Evolutionary conservation across 2,888 invertebrate genomes (phyloP).

Genomic region (Girardia tigrina): DNA sequence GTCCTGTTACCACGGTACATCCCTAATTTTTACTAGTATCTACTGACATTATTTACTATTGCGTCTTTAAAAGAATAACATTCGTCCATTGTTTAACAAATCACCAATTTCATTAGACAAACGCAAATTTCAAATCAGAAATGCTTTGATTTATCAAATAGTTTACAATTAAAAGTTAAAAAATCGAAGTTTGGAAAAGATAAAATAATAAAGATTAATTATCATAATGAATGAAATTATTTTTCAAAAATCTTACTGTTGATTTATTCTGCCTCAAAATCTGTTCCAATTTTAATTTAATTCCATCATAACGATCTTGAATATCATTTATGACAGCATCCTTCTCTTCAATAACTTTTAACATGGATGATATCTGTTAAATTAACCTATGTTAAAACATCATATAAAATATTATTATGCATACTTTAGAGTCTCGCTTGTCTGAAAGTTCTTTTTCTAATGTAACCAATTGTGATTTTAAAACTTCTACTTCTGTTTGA

Average conservation of each 20-base stretch:
- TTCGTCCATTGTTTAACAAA: too few species aligned
- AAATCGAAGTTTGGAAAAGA: too few species aligned
- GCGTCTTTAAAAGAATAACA: too few species aligned
- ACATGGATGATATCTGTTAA: not conserved
- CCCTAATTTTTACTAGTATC: too few species aligned
- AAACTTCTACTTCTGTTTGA: not conserved
- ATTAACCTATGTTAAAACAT: not conserved
- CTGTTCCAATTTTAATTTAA: not conserved
- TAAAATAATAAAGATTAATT: too few species aligned
- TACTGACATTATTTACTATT: too few species aligned
- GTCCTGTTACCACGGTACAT: too few species aligned
- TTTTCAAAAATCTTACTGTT: not conserved
- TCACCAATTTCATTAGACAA: too few species aligned
- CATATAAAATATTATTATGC: not conserved
- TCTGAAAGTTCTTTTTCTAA: conserved; percentile 1
- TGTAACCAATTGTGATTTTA: not conserved
- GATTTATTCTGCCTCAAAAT: not conserved
- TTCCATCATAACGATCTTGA: not conserved
- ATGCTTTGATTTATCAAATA: not conserved
- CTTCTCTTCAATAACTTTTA: conserved; percentile 12
- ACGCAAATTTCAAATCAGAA: not conserved
- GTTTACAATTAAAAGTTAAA: not conserved
- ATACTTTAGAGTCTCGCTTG: not conserved
- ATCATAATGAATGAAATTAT: too few species aligned
- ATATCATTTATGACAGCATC: conserved; percentile 3